Evolutionary conservation across 2,888 invertebrate species (phyloP).

Genomic region (Drosophila percnosoma): DNA sequence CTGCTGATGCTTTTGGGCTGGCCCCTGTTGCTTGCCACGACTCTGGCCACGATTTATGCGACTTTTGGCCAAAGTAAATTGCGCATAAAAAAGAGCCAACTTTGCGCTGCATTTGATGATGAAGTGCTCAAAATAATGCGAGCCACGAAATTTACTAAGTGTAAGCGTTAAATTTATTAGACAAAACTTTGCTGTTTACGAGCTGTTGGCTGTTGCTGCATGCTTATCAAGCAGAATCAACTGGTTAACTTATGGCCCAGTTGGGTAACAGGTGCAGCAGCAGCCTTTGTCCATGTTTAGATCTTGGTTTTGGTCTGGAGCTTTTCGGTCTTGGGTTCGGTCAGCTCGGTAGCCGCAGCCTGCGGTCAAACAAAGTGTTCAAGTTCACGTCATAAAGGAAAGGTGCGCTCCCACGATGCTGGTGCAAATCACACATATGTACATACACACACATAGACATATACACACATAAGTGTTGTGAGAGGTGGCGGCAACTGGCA

Average conservation of each 20-base stretch:
- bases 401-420: conserved; percentile 76
- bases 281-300: conserved; percentile 40
- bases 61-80: conserved; percentile 80
- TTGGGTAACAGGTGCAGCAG: conserved; percentile 73
- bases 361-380: conserved; percentile 54
- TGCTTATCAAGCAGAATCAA: conserved; percentile 70
- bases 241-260: conserved; percentile 65
- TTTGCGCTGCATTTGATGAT: conserved; percentile 71
- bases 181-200: conserved; percentile 77
- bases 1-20: conserved; percentile 30
- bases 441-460: conserved; percentile 18
- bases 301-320: conserved; percentile 19
- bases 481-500: conserved; percentile 54
- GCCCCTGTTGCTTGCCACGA: conserved; percentile 23
- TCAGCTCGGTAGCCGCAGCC: conserved; percentile 58
- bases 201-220: conserved; percentile 63
- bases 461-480: conserved; percentile 31
- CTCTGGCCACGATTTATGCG: conserved; percentile 71
- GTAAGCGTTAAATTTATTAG: conserved; percentile 77
- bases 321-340: conserved; percentile 13
- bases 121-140: conserved; percentile 78
- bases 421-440: conserved; percentile 65
- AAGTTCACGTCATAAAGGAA: conserved; percentile 61
- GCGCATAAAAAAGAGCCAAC: conserved; percentile 77
- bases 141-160: conserved; percentile 74